Evolutionary conservation across 1,140 invertebrate species (phyloP), one percentile per base, ranked within the genome.

Genomic region (Colletes latitarsis): DNA sequence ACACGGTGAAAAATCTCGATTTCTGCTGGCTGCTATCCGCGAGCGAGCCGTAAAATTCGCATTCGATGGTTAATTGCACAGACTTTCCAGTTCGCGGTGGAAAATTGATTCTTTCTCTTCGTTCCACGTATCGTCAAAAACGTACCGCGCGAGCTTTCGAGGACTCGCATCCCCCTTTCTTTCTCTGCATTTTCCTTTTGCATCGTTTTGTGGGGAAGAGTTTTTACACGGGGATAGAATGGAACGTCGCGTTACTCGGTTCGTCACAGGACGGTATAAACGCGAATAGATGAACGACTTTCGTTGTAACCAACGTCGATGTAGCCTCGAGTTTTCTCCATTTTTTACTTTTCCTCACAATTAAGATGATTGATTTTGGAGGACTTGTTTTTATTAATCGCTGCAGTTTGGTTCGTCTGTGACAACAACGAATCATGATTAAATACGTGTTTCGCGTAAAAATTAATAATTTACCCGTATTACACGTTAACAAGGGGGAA

Each of bases 21-120:
- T 53, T 30, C 46, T 63, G 30, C 76, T 62, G 49, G 75, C 70
- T 41, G 75, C 30, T 53, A 43, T 77, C 67, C 66, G 58, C 17
- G 53, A 52, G 46, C 57, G 21, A 39, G 30, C 68, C 57, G 68
- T 63, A 74, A 80, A 80, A 80, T 74, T 80, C 71, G 39, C 77
- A 49, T 74, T 74, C 62, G 70, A 74, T 74, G 60, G 69, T 80
- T 80, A 74, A 80, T 78, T 78, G 68, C 57, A 46, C 68, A 10
- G 49, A 68, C 52, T 57, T 39, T 17, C 68, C 10, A 39, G 12
- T 19, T 39, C 19, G 21, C 21, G n/a, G 49, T 30, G 17, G 49
- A 63, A 49, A 63, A 78, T 78, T 78, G 76, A 72, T 78, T 72
- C 58, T 39, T 71, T n/a, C 76, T 9, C 6, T 12, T n/a, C 12